phyloP scores from a whole-genome alignment of 2,113 vertebrate genomes.

The Centropus bengalensis region DNA sequence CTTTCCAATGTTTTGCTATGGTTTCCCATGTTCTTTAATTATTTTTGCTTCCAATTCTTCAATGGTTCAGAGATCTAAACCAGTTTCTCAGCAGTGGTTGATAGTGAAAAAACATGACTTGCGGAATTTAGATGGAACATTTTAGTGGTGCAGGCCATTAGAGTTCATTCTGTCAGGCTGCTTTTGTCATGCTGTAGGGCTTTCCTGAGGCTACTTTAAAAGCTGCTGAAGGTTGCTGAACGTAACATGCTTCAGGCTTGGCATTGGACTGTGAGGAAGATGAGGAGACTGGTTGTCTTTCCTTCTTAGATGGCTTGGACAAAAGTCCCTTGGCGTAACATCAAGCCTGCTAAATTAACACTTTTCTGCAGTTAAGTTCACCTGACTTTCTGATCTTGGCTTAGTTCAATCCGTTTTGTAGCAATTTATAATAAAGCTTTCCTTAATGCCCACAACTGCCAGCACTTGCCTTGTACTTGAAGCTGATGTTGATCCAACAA shows the following conservation, averaged over 20 bases:
- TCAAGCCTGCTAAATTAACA: not conserved
- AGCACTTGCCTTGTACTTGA: not conserved
- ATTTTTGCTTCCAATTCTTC: not conserved
- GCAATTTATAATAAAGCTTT: not conserved
- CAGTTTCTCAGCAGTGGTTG: not conserved
- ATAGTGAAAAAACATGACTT: not conserved
- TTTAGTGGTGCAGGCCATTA: not conserved
- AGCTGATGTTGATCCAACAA: constrained; percentile 20
- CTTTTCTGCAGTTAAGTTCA: not conserved
- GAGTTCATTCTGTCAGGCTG: not conserved
- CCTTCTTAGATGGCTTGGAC: not conserved
- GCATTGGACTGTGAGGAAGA: not conserved
- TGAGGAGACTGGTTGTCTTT: not conserved
- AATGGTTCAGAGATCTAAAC: not conserved
- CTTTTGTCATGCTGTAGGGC: not conserved
- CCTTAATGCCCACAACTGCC: not conserved
- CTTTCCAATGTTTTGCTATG: not conserved
- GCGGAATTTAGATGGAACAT: not conserved
- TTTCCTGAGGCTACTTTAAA: not conserved
- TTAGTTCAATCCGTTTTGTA: not conserved
- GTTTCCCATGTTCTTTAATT: too few relatives aligned
- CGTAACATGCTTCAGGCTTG: not conserved
- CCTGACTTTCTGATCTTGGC: not conserved
- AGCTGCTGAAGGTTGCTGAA: not conserved
- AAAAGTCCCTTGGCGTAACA: not conserved